A percentile compares a stretch with the other conserved stretches of the same genome.
Evolutionary conservation across 2,797 vertebrate genomes (phyloP).

Genomic region (Leptodactylus fallax): DNA sequence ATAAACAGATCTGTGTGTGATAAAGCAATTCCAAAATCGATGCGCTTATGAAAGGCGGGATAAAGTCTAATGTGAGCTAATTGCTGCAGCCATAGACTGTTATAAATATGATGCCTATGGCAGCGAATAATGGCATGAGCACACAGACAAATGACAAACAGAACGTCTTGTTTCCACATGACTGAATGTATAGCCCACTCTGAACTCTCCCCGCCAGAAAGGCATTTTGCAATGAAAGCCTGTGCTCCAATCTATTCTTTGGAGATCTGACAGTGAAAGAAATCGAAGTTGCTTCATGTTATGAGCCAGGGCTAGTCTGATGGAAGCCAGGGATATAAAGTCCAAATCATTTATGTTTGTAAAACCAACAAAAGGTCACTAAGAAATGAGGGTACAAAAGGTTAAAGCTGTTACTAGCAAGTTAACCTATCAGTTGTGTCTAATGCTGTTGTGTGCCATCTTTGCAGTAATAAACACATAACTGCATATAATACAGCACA

Average conservation of each 20-base stretch:
- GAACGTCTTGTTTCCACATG: conserved; percentile 42
- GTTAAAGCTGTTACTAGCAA: background rate
- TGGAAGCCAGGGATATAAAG: conserved; percentile 39
- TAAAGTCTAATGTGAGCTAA: background rate
- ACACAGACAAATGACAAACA: conserved; percentile 19
- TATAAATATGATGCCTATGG: conserved; percentile 34
- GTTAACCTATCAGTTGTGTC: conserved; percentile 13
- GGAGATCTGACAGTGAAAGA: conserved; percentile 58
- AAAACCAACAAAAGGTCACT: conserved; percentile 63
- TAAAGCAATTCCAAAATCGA: conserved; percentile 29
- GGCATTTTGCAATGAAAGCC: conserved; percentile 23
- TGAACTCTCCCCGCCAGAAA: background rate
- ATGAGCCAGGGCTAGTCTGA: conserved; percentile 50
- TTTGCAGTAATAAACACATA: background rate
- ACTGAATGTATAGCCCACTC: conserved; percentile 22
- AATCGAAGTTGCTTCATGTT: conserved; percentile 65
- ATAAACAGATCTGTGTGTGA: conserved; percentile 10
- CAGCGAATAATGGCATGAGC: conserved; percentile 22
- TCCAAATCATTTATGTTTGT: conserved; percentile 65
- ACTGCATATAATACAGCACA: background rate
- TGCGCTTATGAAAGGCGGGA: conserved; percentile 29
- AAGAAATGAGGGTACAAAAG: conserved; percentile 53
- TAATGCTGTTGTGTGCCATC: background rate
- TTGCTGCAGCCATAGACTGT: background rate
- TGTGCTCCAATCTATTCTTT: conserved; percentile 30